Base-by-base conservation (phyloP, 2,797 vertebrate genomes). In the Eospalax fontanierii region DNA sequence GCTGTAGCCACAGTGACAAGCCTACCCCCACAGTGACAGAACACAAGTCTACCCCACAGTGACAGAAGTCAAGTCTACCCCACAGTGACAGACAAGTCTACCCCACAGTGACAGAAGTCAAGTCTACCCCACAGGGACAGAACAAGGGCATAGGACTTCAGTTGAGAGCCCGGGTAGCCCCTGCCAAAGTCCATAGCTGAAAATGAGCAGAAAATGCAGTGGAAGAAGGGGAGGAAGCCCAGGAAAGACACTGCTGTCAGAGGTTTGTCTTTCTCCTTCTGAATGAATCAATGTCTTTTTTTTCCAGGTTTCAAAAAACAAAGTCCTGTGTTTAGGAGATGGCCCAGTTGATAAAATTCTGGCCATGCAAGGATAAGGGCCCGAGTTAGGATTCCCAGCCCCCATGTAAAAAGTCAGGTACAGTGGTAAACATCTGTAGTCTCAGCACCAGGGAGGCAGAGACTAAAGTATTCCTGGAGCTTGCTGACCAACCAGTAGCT, bases 1-100 rank as follows among this genome's bases (percentile, higher is more conserved):
- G 99, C 96, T 99, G 99, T 94, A 99, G 99, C 93, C 98, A 99
- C 97, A 98, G 99, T n/a, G n/a, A n/a, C n/a, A n/a, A n/a, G n/a
- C n/a, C n/a, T n/a, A n/a, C n/a, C n/a, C n/a, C n/a, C n/a, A n/a
- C n/a, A n/a, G n/a, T n/a, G n/a, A n/a, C n/a, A n/a, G n/a, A n/a
- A n/a, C n/a, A n/a, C n/a, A n/a, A n/a, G n/a, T n/a, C n/a, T n/a
- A n/a, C n/a, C 98, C 54, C 15, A 38, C 35, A 28, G n/a, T 28
- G 24, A 24, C 33, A 81, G 24, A 81, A 81, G n/a, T n/a, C n/a
- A n/a, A n/a, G n/a, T n/a, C n/a, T n/a, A n/a, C n/a, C n/a, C n/a
- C n/a, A n/a, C n/a, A n/a, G n/a, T n/a, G n/a, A n/a, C n/a, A n/a
- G n/a, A n/a, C n/a, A n/a, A n/a, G n/a, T n/a, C n/a, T n/a, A n/a